A percentile compares a stretch with the other conserved stretches of the same genome.
These are phyloP conservation scores for Trypoxylus dichotomus DNA, from an alignment of 1,140 invertebrate genomes.

Conservation along the genomic window DNA sequence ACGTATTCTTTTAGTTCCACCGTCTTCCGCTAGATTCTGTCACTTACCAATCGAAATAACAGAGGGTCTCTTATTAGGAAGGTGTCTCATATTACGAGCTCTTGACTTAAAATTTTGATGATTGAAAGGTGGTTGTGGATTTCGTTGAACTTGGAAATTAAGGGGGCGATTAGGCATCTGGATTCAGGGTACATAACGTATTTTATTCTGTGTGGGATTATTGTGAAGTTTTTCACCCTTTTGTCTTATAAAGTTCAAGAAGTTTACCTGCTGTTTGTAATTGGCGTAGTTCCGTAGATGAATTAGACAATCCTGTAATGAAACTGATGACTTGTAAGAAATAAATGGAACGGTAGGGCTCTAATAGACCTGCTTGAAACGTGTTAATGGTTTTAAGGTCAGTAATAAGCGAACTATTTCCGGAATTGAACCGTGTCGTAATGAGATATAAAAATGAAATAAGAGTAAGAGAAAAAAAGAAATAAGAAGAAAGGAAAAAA, in stretches of 20 bases:
- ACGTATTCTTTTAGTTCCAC: no score
- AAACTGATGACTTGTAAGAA: neutral
- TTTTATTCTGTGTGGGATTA: neutral
- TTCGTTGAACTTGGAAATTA: neutral
- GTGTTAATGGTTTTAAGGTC: constrained; percentile 13
- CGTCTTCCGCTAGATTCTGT: no score
- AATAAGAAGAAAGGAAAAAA: no score
- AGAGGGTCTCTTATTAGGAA: no score
- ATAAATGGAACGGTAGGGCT: constrained; percentile 28
- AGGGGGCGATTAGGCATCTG: neutral
- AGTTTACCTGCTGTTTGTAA: constrained; percentile 17
- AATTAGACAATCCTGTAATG: neutral
- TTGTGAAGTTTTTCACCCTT: neutral
- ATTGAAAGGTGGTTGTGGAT: neutral
- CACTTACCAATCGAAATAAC: no score
- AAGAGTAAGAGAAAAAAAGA: no score
- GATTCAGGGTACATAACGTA: neutral
- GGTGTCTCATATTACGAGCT: no score
- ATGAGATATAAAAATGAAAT: no score
- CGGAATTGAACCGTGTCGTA: no score
- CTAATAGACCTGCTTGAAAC: constrained; percentile 23
- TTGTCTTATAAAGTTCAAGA: constrained; percentile 27
- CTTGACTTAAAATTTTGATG: no score
- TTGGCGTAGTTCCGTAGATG: neutral
- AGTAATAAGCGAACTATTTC: no score